Conservation (phyloP, 2,797 vertebrate genomes). For the Dallia pectoralis region DNA sequence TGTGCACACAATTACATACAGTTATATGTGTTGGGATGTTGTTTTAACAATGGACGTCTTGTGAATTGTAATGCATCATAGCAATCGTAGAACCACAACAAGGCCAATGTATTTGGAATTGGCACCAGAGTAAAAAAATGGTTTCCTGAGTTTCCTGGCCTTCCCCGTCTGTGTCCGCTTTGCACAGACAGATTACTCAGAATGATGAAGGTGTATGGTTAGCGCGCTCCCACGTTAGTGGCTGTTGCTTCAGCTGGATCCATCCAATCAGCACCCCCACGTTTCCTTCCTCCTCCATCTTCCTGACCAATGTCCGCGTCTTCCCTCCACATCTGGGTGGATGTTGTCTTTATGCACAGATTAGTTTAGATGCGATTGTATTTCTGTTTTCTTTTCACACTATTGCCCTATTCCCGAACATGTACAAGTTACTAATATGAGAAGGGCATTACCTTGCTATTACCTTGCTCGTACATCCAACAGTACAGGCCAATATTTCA, state of each 20-base stretch:
- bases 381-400: background rate
- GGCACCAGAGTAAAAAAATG: too few species aligned
- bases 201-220: background rate
- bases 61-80: too few species aligned
- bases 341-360: background rate
- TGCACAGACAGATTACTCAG: background rate
- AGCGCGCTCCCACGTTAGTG: background rate
- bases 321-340: constrained; percentile 26
- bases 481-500: background rate
- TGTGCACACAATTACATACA: too few species aligned
- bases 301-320: constrained; percentile 35
- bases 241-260: constrained; percentile 29
- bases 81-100: too few species aligned
- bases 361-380: background rate
- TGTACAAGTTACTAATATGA: background rate
- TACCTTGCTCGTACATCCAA: background rate
- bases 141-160: too few species aligned
- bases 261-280: constrained; percentile 14
- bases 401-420: background rate
- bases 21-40: too few species aligned
- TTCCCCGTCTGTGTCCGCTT: background rate
- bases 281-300: background rate
- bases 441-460: constrained; percentile 1
- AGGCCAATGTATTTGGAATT: too few species aligned
- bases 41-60: too few species aligned